These are phyloP conservation scores for Phoenicopterus ruber DNA, from an alignment of 2,113 vertebrate species.

Conservation along the genomic window DNA sequence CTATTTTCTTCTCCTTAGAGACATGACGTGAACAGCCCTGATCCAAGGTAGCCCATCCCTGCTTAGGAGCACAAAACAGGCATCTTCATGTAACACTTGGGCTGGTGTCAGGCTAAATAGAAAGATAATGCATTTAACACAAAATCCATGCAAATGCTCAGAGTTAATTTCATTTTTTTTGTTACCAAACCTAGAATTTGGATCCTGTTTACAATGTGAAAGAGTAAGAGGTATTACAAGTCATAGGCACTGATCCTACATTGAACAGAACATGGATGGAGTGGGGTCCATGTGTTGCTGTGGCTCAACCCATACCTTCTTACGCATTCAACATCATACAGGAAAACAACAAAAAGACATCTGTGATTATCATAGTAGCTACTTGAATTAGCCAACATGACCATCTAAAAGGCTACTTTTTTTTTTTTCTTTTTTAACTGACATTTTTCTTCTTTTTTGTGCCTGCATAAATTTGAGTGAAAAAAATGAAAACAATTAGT, in stretches of 20 bases:
- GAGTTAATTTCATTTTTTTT: not conserved
- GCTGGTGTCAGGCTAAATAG: not conserved
- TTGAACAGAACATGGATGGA: not conserved
- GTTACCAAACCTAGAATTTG: not conserved
- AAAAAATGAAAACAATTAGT: not conserved
- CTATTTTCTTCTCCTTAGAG: not conserved
- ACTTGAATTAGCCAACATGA: not conserved
- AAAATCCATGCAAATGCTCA: not conserved
- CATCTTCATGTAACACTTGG: not conserved
- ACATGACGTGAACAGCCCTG: not conserved
- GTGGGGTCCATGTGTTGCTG: fast-evolving
- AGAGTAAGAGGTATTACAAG: not conserved
- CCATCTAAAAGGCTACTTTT: not conserved
- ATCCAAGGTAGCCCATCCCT: not conserved
- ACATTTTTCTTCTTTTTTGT: not conserved
- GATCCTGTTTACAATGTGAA: not conserved
- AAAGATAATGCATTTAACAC: not conserved
- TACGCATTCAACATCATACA: not conserved
- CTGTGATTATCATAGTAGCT: not conserved
- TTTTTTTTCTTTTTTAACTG: not conserved
- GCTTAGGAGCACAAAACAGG: not conserved
- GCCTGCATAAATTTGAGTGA: not conserved
- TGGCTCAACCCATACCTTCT: not conserved
- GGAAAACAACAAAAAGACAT: not conserved
- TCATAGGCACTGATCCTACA: not conserved